Base-by-base conservation (phyloP, 2,888 invertebrate genomes). In the Dryocosmus kuriphilus region DNA sequence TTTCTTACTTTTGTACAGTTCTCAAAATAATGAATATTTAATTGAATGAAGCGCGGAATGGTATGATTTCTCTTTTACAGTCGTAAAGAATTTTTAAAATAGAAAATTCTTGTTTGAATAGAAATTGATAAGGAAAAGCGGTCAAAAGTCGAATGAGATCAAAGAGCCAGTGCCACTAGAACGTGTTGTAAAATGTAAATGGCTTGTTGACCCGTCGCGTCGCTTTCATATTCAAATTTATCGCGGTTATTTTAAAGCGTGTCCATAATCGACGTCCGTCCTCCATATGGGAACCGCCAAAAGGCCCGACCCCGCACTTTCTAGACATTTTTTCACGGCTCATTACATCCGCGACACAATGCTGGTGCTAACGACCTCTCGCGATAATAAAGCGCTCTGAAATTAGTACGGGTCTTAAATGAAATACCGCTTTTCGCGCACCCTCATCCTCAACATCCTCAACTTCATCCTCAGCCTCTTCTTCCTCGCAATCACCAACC, bases 331-430 rank as follows among this genome's bases (percentile, higher is more conserved):
- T 81, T 74, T 75, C 79, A 77, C 74, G 71, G 77, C 76, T 65
- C 77, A 77, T 76, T 77, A 79, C 77, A 78, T 80, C 74, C 35
- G 75, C 51, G 75, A 74, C 78, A 82, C 82, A 82, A 82, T 80
- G 79, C 80, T 60, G 76, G 76, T 75, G 63, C 77, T 81, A 82
- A 80, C 78, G 76, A 80, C 79, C 82, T 78, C 76, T 78, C 77
- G 78, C 74, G 24, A 71, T 71, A 71, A 71, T 71, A 46, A 71
- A 71, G 67, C n/a, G 46, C 46, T 51, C 30, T 51, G 27, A 71
- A 71, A 71, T 71, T 51, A 71, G 67, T 71, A 71, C 67, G 46
- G 46, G 46, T 71, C 46, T 71, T n/a, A n/a, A 71, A 71, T 71
- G 51, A 46, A 71, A 71, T 71, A 51, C 51, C 30, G 67, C 46